Base-by-base conservation (phyloP, 2,888 invertebrate species). In the Polylopha cassiicola region DNA sequence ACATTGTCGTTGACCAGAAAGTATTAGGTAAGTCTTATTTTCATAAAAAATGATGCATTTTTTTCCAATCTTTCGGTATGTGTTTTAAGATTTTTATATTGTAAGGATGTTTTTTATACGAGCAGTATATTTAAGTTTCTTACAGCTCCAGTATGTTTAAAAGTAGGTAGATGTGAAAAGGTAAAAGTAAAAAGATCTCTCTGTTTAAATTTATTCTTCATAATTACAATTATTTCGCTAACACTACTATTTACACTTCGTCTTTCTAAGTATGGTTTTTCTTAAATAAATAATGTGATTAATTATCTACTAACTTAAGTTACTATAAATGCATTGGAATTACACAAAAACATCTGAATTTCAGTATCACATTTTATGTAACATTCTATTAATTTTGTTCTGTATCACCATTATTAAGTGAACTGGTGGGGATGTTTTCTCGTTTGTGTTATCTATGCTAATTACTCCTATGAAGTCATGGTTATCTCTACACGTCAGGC, bases 1-100 rank as follows among this genome's bases (percentile, higher is more conserved):
- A 89, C 55, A 94, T 97, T 45, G 90, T 93, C 45, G 95, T 94
- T 14, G 93, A 93, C 57, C 91, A 93, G 18, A 95, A 95, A 80
- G 94, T 94, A 48, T 86, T 97, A 64, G 97, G 97, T 93, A 75
- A 91, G 92, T 89, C n/a, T 8, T 41, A n/a, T n/a, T n/a, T n/a
- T n/a, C n/a, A n/a, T n/a, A n/a, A n/a, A n/a, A n/a, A n/a, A n/a
- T n/a, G n/a, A n/a, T n/a, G n/a, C n/a, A n/a, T n/a, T n/a, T n/a
- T n/a, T n/a, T n/a, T n/a, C n/a, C n/a, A n/a, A n/a, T n/a, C n/a
- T n/a, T n/a, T n/a, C n/a, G n/a, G n/a, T n/a, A n/a, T n/a, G n/a
- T n/a, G n/a, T n/a, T n/a, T n/a, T n/a, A n/a, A n/a, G n/a, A n/a
- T n/a, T n/a, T n/a, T n/a, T n/a, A n/a, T n/a, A n/a, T n/a, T n/a